Evolutionary conservation across 2,888 invertebrate species (phyloP).

Genomic region (Cephus nigrinus): DNA sequence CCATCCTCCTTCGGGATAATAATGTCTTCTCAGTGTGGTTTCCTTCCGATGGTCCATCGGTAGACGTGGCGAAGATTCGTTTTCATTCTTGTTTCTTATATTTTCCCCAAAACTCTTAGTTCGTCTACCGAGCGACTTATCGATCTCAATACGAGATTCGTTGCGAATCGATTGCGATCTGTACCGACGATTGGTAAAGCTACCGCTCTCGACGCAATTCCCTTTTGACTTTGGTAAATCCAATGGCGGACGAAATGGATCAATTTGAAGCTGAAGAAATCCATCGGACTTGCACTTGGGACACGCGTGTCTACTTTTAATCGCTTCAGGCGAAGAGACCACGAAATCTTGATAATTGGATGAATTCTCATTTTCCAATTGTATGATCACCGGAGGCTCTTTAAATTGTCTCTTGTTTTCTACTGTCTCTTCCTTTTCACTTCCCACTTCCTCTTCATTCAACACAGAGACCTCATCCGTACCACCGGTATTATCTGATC

Average conservation of each 20-base stretch:
- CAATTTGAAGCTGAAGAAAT: slow-evolving; percentile 39
- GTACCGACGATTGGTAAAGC: slow-evolving; percentile 32
- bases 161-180: slow-evolving; percentile 39
- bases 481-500: background rate
- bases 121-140: slow-evolving; percentile 30
- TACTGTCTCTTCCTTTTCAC: background rate
- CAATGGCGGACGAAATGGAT: slow-evolving; percentile 42
- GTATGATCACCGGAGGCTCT: background rate
- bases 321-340: slow-evolving; percentile 8
- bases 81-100: slow-evolving; percentile 20
- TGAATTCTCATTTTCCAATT: slow-evolving; percentile 10
- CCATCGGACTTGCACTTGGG: slow-evolving; percentile 50
- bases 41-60: slow-evolving; percentile 46
- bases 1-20: slow-evolving; percentile 91
- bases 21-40: slow-evolving; percentile 74
- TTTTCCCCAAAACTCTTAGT: slow-evolving; percentile 42
- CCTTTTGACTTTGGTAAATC: slow-evolving; percentile 21
- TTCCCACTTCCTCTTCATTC: background rate
- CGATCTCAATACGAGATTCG: slow-evolving; percentile 30
- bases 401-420: background rate
- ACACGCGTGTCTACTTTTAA: slow-evolving; percentile 41
- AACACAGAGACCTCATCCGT: background rate
- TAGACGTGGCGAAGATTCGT: slow-evolving; percentile 23
- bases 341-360: background rate
- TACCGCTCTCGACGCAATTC: slow-evolving; percentile 37